Base-by-base conservation (phyloP, 2,797 vertebrate species). In the Sebastes wilsoni region DNA sequence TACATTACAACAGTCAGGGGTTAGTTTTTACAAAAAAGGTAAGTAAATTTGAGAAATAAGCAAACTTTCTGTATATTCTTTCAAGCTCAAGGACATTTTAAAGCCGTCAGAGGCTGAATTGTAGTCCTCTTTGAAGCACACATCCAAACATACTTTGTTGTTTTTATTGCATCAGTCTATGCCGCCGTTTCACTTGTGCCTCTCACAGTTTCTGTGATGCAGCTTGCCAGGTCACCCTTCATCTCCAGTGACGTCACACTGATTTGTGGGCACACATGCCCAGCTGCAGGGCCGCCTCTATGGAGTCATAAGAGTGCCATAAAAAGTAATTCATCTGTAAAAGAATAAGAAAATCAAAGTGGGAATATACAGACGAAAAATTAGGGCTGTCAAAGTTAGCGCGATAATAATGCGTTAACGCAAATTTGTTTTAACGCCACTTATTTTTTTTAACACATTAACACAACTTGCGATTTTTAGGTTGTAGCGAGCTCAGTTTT, bases 1-100 rank as follows among this genome's bases (percentile, higher is more conserved):
- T 36, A 77, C 72, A 79, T 81, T 59, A 78, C 56, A 77, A 72
- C 78, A 77, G 80, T 42, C 73, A 72, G 62, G 46, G 73, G 78
- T 82, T 66, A 27, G 66, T 72, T 84, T 76, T 56, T 52, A 77
- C 65, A 59, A 46, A 81, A 49, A 76, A 81, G 58, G 5, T 52
- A 54, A 56, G 56, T 65, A 64, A 70, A 70, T 14, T 66, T 55
- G 36, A 73, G n/a, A 65, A 62, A 36, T 3, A 46, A 0, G 2
- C 59, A 70, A 23, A 68, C 27, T 11, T 22, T 32, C 32, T 36
- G 22, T 12, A 66, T 3, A 22, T 25, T 32, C 10, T 55, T 75
- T 66, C 64, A 34, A 46, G 55, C 46, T 78, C 27, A 59, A 79
- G 59, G 38, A 12, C 27, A 64, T 69, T 58, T 76, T 22, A 75